phyloP scores from a whole-genome alignment of 2,113 vertebrate genomes.

The Benitochromis conjunctus region DNA sequence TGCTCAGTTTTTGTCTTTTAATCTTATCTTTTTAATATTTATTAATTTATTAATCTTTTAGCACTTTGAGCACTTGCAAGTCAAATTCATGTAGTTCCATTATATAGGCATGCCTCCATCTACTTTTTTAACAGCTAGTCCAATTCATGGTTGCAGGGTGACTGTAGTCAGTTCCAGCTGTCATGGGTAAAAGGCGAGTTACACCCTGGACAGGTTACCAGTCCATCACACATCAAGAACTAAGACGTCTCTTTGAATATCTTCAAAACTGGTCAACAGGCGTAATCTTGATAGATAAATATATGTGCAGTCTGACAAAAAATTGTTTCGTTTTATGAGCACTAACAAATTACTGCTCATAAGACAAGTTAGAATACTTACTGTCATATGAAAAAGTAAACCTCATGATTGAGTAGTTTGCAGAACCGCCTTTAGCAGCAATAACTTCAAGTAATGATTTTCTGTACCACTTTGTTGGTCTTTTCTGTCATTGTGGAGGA shows the following conservation, averaged over 20 bases:
- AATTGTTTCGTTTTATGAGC: not conserved
- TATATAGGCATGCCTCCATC: not conserved
- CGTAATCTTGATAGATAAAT: fast-evolving
- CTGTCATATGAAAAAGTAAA: not conserved
- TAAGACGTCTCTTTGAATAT: not conserved
- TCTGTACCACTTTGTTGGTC: not conserved
- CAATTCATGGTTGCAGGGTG: fast-evolving
- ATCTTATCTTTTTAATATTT: not conserved
- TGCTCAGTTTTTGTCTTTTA: not conserved
- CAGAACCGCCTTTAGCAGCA: not conserved
- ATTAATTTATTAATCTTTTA: not conserved
- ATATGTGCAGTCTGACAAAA: not conserved
- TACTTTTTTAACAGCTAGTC: not conserved
- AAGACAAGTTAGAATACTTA: not conserved
- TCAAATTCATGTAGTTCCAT: not conserved
- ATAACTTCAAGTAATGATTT: not conserved
- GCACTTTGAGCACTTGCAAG: not conserved
- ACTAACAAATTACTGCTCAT: not conserved
- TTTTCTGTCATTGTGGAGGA: not conserved
- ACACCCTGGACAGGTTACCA: not conserved
- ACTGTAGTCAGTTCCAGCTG: not conserved
- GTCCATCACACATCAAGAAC: not conserved
- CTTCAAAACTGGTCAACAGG: not conserved
- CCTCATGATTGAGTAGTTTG: not conserved
- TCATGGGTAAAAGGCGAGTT: not conserved